Conservation (phyloP, 2,888 invertebrate species). For the Tethea ocularis region DNA sequence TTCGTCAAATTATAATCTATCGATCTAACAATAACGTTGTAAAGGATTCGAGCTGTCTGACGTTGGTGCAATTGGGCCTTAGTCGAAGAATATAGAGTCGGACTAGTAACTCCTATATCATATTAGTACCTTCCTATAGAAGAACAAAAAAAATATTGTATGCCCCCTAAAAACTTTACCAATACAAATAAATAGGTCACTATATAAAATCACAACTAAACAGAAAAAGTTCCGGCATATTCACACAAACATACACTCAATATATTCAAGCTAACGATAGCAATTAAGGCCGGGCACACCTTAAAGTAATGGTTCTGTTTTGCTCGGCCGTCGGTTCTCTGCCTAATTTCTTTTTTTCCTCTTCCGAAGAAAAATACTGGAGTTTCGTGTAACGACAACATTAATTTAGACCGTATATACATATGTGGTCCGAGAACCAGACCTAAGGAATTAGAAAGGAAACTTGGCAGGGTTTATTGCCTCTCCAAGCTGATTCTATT, state of each 20-base stretch:
- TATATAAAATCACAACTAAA: neutral
- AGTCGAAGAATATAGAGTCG: no score
- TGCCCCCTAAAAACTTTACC: no score
- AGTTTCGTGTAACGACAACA: conserved; percentile 19
- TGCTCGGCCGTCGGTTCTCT: conserved; percentile 33
- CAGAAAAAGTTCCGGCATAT: conserved; percentile 3
- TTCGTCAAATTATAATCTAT: no score
- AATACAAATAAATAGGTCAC: neutral
- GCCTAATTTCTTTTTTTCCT: conserved; percentile 44
- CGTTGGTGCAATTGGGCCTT: no score
- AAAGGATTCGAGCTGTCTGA: no score
- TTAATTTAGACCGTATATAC: conserved; percentile 22
- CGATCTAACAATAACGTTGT: no score
- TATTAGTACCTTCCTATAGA: no score
- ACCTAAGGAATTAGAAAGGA: neutral
- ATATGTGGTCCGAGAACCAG: neutral
- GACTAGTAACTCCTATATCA: no score
- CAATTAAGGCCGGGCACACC: conserved; percentile 57
- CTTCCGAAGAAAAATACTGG: conserved; percentile 18
- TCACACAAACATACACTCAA: conserved; percentile 23
- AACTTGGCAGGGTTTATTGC: neutral
- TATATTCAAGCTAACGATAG: conserved; percentile 50
- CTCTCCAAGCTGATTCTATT: neutral
- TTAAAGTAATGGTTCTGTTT: conserved; percentile 65
- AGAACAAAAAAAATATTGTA: no score